Conservation (phyloP, 92 coral and sea anemone species). For the Chrysogorgia sp. region DNA sequence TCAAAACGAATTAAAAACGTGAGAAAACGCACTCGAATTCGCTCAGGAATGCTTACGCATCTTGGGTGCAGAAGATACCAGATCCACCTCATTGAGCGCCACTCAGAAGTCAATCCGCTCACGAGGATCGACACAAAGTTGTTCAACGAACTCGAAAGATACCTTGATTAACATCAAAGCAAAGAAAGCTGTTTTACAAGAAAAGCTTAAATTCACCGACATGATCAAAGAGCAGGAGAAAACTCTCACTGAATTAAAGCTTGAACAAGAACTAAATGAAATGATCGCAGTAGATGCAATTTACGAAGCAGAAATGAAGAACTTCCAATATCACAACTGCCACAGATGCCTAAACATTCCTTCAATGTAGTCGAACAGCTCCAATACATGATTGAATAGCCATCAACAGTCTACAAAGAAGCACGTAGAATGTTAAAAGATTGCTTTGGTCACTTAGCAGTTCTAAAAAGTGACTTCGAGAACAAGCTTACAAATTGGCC, state of each 20-base stretch:
- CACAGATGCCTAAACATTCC: background rate
- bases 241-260: slow-evolving; percentile 41
- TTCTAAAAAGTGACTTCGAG: slow-evolving; percentile 57
- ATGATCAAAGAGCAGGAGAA: slow-evolving; percentile 55
- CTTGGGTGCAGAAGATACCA: slow-evolving; percentile 15
- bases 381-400: slow-evolving; percentile 63
- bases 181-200: slow-evolving; percentile 47
- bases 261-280: slow-evolving; percentile 59
- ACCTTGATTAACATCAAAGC: slow-evolving; percentile 55
- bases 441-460: slow-evolving; percentile 61
- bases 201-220: slow-evolving; percentile 55
- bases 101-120: slow-evolving; percentile 30
- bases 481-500: slow-evolving; percentile 68
- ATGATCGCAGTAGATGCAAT: slow-evolving; percentile 62
- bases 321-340: background rate
- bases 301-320: slow-evolving; percentile 28
- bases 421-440: slow-evolving; percentile 58
- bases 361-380: slow-evolving; percentile 54
- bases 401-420: slow-evolving; percentile 65
- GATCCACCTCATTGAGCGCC: slow-evolving; percentile 20
- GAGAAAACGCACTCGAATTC: background rate
- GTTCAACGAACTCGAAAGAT: slow-evolving; percentile 51
- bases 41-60: slow-evolving; percentile 18
- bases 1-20: slow-evolving; percentile 2
- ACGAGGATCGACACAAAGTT: slow-evolving; percentile 34